Evolutionary conservation across 2,888 invertebrate genomes (phyloP).

Genomic region (Reticulitermes lucifugus): DNA sequence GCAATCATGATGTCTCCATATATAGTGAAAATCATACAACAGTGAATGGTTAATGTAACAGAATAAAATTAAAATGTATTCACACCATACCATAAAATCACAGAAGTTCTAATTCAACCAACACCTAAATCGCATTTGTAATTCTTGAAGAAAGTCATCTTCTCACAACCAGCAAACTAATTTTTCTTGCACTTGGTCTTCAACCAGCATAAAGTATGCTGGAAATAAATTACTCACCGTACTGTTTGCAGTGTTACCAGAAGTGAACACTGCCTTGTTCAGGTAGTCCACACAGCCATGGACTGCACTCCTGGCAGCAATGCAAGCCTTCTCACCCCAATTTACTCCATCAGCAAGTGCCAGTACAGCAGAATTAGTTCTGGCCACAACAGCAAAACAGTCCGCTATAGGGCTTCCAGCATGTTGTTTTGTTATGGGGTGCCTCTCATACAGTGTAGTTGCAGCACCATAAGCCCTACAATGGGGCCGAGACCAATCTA

Average conservation of each 20-base stretch:
- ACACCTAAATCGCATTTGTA: too few species aligned
- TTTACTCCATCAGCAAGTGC: conserved; percentile 91
- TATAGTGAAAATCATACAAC: too few species aligned
- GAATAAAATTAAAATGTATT: too few species aligned
- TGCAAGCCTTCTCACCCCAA: conserved; percentile 89
- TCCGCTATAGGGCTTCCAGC: conserved; percentile 90
- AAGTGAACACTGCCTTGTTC: conserved; percentile 74
- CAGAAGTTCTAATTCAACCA: too few species aligned
- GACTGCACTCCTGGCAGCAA: conserved; percentile 87
- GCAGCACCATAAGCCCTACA: conserved; percentile 76
- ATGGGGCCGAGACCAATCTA: conserved; percentile 69
- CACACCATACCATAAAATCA: too few species aligned
- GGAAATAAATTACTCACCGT: conserved; percentile 59
- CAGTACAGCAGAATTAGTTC: conserved; percentile 80
- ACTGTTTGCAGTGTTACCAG: conserved; percentile 59
- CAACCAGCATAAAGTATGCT: too few species aligned
- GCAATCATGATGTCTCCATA: too few species aligned
- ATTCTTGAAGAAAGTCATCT: too few species aligned
- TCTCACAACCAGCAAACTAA: too few species aligned
- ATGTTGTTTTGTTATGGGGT: conserved; percentile 77
- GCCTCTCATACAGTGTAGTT: conserved; percentile 85
- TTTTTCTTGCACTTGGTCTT: too few species aligned
- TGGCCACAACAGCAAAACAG: conserved; percentile 81
- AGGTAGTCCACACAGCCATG: conserved; percentile 87
- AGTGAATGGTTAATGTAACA: too few species aligned